Base-by-base conservation (phyloP, 2,797 vertebrate species). In the Huso huso region DNA sequence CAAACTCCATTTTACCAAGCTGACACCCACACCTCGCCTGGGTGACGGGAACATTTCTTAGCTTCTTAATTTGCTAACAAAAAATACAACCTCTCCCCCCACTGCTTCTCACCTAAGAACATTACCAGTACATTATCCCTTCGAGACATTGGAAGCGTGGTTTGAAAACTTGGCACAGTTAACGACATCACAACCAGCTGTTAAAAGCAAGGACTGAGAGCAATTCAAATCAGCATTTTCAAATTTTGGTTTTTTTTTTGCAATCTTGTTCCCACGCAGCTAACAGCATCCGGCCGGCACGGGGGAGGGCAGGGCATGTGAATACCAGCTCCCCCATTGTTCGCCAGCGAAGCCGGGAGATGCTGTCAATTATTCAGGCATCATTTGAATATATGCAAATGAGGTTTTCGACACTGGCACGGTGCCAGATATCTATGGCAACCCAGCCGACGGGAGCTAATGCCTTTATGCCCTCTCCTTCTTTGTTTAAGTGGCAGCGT, bases 321-420 rank as follows among this genome's bases (percentile, higher is more conserved):
- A 68, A 71, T 70, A 70, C 68, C 76, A 73, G 69, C 68, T 49
- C 4, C 49, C 66, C 77, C 77, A 80, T 86, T 87, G 84, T 86
- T 77, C 83, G 81, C 73, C 23, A 51, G 64, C 11, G 65, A 79
- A 77, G 74, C 73, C 79, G 75, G 75, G 73, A 80, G 82, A 76
- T 73, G 78, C 77, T 83, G 83, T 84, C 84, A 89, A 89, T 91
- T 83, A 89, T 89, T 88, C 84, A 87, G 87, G 82, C 75, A 1
- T 81, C 79, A 90, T 90, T 90, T 90, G 84, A 90, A 89, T 90
- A 88, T 83, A 90, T 89, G 88, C 86, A 90, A 89, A 91, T 88
- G 67, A 75, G 10, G 72, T 82, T 51, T 79, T 77, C 71, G 64
- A 83, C 77, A 66, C 71, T 85, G 84, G 87, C 84, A 84, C 75